A percentile compares a stretch with the other conserved stretches of the same genome.
Conservation (phyloP, 2,888 invertebrate genomes). For the Amaurobius ferox region DNA sequence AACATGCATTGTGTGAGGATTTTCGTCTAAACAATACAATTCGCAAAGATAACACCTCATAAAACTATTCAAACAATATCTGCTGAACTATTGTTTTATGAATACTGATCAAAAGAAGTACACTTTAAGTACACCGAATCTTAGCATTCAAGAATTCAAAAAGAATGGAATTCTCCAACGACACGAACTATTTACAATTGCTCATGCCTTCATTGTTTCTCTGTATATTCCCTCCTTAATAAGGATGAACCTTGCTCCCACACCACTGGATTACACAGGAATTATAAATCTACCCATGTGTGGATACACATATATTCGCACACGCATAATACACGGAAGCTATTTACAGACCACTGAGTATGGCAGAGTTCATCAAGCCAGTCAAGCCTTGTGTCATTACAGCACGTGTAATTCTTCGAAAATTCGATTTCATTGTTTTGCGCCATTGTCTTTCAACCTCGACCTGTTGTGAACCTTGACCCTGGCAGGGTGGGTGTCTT, state of each 20-base stretch:
- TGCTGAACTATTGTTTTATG: too few species aligned
- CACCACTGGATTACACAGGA: background rate
- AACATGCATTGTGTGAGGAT: too few species aligned
- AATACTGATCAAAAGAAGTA: too few species aligned
- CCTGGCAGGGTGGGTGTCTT: conserved; percentile 39
- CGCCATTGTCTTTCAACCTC: conserved; percentile 45
- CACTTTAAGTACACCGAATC: too few species aligned
- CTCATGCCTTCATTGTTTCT: conserved; percentile 40
- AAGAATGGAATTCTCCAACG: background rate
- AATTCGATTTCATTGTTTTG: conserved; percentile 22
- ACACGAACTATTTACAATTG: background rate
- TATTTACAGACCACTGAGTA: conserved; percentile 37
- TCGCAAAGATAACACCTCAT: too few species aligned
- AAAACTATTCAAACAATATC: too few species aligned
- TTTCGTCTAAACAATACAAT: too few species aligned
- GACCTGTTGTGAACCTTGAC: conserved; percentile 20
- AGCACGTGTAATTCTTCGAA: conserved; percentile 19
- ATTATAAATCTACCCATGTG: conserved; percentile 38
- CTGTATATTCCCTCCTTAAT: conserved; percentile 14
- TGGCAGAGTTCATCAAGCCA: conserved; percentile 31
- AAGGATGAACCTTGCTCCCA: conserved; percentile 22
- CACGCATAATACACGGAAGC: conserved; percentile 49
- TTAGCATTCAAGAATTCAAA: background rate
- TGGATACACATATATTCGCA: conserved; percentile 4
- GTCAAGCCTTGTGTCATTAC: conserved; percentile 42